A percentile compares a stretch with the other conserved stretches of the same genome.
phyloP scores from a whole-genome alignment of 2,888 invertebrate species.

The Altica lythri region DNA sequence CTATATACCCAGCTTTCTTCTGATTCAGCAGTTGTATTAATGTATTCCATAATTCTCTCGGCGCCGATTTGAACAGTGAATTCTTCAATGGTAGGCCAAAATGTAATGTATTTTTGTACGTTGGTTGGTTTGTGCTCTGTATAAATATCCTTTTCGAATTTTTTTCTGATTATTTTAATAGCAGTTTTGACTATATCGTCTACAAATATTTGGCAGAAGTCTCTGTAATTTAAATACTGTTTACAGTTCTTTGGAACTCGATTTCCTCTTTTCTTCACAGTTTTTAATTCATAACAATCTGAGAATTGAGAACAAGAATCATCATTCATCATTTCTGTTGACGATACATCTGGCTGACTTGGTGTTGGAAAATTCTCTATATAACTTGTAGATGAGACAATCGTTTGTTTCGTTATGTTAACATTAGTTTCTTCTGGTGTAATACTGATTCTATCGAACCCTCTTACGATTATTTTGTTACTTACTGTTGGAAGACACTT shows the following conservation, averaged over 20 bases:
- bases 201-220: constrained; percentile 3
- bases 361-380: no score
- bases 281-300: no score
- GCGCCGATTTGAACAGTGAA: constrained; percentile 14
- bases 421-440: background rate
- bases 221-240: background rate
- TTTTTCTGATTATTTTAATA: constrained; percentile 1
- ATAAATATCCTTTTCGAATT: background rate
- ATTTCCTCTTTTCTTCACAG: no score
- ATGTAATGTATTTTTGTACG: constrained; percentile 4
- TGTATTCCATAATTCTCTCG: constrained; percentile 19
- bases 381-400: no score
- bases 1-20: constrained; percentile 29
- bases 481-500: constrained; percentile 21
- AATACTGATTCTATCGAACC: background rate
- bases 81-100: constrained; percentile 25
- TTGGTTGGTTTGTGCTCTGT: background rate
- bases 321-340: no score
- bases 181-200: constrained; percentile 26
- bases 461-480: background rate
- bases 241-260: background rate
- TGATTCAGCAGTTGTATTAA: constrained; percentile 20
- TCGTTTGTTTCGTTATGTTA: no score
- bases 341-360: no score
- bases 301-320: no score